Conservation (phyloP, 2,888 invertebrate genomes). For the Chymomyza amoena region DNA sequence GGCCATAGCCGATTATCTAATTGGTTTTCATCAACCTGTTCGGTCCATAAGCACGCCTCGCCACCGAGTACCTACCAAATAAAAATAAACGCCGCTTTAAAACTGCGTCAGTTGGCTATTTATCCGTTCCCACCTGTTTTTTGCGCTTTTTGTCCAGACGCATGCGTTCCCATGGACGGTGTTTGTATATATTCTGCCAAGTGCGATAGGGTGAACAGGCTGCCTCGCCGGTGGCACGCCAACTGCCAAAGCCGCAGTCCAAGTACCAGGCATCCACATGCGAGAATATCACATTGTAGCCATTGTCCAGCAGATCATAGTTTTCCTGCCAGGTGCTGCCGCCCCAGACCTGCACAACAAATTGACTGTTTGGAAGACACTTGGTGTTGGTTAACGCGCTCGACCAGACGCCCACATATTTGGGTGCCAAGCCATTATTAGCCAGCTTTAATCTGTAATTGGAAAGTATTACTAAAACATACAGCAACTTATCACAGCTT, state of each 20-base stretch:
- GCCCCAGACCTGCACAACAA: conserved; percentile 90
- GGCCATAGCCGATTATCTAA: conserved; percentile 91
- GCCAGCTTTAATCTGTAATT: conserved; percentile 74
- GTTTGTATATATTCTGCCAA: conserved; percentile 92
- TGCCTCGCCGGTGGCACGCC: conserved; percentile 88
- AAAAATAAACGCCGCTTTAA: not conserved
- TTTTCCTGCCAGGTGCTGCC: conserved; percentile 90
- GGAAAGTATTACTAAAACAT: not conserved
- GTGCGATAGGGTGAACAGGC: conserved; percentile 92
- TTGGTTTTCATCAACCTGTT: conserved; percentile 87
- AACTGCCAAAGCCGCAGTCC: conserved; percentile 92
- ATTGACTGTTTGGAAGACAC: conserved; percentile 82
- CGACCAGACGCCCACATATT: conserved; percentile 85
- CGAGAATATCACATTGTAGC: conserved; percentile 88
- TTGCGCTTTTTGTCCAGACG: conserved; percentile 74
- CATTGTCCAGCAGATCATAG: conserved; percentile 86
- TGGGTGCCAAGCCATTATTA: conserved; percentile 75
- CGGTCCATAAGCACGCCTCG: conserved; percentile 91
- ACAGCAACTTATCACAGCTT: not conserved
- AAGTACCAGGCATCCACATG: conserved; percentile 94
- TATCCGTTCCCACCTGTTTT: conserved; percentile 69
- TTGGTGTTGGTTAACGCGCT: conserved; percentile 87
- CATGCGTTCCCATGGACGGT: conserved; percentile 85
- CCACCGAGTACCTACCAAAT: conserved; percentile 81
- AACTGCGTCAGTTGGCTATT: not conserved